phyloP scores from a whole-genome alignment of 2,797 vertebrate genomes.

The Mus spretus region DNA sequence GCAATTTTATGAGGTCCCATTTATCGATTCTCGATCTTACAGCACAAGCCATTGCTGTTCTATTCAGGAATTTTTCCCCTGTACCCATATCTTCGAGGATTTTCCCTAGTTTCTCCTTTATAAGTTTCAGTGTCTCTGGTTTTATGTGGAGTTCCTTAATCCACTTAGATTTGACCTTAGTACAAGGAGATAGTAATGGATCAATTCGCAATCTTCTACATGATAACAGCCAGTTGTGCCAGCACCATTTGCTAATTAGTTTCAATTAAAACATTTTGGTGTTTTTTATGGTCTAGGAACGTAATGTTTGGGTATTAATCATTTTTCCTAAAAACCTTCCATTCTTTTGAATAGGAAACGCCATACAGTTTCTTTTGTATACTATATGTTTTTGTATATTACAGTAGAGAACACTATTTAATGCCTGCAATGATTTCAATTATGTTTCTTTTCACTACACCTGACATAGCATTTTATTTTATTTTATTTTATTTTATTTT shows the following conservation, averaged over 20 bases:
- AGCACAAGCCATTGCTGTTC: no score
- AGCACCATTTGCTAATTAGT: background rate
- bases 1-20: no score
- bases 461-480: background rate
- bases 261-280: background rate
- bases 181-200: no score
- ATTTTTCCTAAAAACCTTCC: background rate
- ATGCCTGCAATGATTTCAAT: slow-evolving; percentile 7
- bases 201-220: no score
- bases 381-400: background rate
- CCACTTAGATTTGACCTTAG: no score
- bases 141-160: no score
- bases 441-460: background rate
- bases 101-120: no score
- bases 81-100: no score
- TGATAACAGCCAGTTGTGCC: no score
- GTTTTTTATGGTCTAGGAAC: background rate
- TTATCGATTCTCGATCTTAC: no score
- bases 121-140: no score
- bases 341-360: background rate
- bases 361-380: background rate
- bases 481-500: background rate
- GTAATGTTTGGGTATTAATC: slow-evolving; percentile 11
- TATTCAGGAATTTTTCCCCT: no score
- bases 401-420: background rate